Percentiles rank a stretch among this genome's conserved stretches.
These are phyloP conservation scores for Colossoma macropomum DNA, from an alignment of 2,113 vertebrate genomes.

Conservation along the genomic window DNA sequence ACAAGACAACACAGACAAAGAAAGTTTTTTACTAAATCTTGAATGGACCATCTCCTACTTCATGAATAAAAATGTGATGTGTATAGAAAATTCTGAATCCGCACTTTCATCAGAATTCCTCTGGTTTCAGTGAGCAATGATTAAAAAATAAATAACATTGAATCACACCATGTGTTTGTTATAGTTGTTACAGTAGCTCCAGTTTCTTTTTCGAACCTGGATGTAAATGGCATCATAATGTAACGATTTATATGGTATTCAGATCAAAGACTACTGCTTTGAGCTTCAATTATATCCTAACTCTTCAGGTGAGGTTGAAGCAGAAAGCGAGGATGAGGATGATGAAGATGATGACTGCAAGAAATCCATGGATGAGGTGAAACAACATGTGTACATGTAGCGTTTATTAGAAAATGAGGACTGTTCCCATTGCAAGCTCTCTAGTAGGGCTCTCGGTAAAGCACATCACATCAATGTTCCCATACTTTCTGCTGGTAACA, in stretches of 20 bases:
- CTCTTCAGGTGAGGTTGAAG: slow-evolving; percentile 89
- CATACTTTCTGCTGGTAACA: not conserved
- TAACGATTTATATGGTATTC: not conserved
- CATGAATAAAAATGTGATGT: too few species aligned
- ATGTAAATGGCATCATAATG: not conserved
- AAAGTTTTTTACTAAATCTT: too few species aligned
- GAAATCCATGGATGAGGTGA: slow-evolving; percentile 97
- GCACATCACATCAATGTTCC: not conserved
- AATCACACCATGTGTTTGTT: not conserved
- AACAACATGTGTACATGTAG: not conserved
- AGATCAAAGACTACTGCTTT: not conserved
- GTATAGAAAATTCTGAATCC: too few species aligned
- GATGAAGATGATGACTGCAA: slow-evolving; percentile 95
- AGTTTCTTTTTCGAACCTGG: not conserved
- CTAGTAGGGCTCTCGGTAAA: not conserved
- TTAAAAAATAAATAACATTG: too few species aligned
- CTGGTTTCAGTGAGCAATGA: too few species aligned
- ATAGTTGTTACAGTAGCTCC: too few species aligned
- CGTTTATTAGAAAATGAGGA: not conserved
- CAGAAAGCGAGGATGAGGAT: slow-evolving; percentile 93
- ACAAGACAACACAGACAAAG: too few species aligned
- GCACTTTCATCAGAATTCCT: too few species aligned
- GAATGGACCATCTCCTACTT: too few species aligned
- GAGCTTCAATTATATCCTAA: not conserved
- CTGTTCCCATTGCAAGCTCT: not conserved